Conservation (phyloP, 1,140 invertebrate genomes). For the Drosophila setifemur region DNA sequence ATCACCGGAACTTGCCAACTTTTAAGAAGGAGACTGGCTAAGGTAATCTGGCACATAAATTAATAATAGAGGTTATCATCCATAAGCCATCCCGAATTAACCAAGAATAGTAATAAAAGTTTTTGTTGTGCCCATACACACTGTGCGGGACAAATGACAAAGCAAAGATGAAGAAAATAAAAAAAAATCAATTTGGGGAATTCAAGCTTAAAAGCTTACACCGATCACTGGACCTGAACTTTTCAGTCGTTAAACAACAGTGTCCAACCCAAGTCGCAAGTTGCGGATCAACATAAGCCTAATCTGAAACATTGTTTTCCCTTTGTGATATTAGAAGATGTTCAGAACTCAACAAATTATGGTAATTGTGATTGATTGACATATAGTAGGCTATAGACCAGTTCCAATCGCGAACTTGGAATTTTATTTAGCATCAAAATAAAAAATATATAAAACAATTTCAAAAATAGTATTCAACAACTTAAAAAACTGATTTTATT, state of each 20-base stretch:
- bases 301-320: background rate
- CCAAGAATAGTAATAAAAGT: conserved; percentile 14
- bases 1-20: background rate
- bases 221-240: conserved; percentile 42
- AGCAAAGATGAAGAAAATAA: conserved; percentile 18
- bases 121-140: conserved; percentile 8
- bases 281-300: conserved; percentile 37
- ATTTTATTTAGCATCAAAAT: too few relatives aligned
- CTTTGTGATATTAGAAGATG: conserved; percentile 49
- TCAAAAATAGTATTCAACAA: too few relatives aligned
- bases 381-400: too few relatives aligned
- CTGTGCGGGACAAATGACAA: conserved; percentile 23
- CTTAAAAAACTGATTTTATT: too few relatives aligned
- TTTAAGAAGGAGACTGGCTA: background rate
- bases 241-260: conserved; percentile 71
- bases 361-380: conserved; percentile 70
- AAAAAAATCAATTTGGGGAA: conserved; percentile 33
- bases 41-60: conserved; percentile 34
- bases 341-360: conserved; percentile 48
- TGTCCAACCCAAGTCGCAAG: conserved; percentile 71
- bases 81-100: conserved; percentile 12
- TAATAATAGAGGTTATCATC: conserved; percentile 67
- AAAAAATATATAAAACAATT: too few relatives aligned
- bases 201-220: conserved; percentile 60
- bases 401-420: too few relatives aligned